Evolutionary conservation across 1,140 invertebrate species (phyloP).

Genomic region (Cydia splendana): DNA sequence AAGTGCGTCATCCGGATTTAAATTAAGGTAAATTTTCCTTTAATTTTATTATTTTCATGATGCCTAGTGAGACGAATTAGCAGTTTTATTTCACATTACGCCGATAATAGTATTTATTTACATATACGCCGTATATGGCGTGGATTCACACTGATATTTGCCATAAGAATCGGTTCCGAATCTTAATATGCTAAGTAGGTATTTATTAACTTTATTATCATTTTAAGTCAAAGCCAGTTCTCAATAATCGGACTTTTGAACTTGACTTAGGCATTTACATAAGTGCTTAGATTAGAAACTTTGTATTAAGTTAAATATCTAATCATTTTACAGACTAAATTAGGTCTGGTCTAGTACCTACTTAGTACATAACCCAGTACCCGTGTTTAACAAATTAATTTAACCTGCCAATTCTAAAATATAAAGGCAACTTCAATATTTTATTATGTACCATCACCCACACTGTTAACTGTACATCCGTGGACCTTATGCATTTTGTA

Average conservation of each 20-base stretch:
- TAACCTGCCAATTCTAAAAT: too few relatives aligned
- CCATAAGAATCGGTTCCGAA: background rate
- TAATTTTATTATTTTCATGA: constrained; percentile 48
- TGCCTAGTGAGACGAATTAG: constrained; percentile 50
- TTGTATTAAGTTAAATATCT: background rate
- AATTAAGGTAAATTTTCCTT: constrained; percentile 52
- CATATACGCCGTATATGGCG: background rate
- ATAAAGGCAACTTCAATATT: too few relatives aligned
- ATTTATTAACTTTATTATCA: background rate
- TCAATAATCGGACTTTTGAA: background rate
- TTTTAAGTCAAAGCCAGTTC: background rate
- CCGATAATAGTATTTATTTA: background rate
- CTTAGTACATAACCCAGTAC: background rate
- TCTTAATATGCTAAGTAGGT: background rate
- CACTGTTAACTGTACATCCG: too few relatives aligned
- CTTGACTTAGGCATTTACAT: background rate
- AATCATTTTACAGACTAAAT: background rate
- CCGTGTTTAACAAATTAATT: background rate
- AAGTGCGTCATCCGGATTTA: constrained; percentile 1
- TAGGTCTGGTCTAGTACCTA: background rate
- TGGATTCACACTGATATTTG: background rate
- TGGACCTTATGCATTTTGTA: too few relatives aligned
- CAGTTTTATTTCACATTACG: constrained; percentile 43
- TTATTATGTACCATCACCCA: too few relatives aligned
- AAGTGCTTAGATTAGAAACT: background rate